phyloP scores from a whole-genome alignment of 2,888 invertebrate species.

The Chymomyza fuscimana region DNA sequence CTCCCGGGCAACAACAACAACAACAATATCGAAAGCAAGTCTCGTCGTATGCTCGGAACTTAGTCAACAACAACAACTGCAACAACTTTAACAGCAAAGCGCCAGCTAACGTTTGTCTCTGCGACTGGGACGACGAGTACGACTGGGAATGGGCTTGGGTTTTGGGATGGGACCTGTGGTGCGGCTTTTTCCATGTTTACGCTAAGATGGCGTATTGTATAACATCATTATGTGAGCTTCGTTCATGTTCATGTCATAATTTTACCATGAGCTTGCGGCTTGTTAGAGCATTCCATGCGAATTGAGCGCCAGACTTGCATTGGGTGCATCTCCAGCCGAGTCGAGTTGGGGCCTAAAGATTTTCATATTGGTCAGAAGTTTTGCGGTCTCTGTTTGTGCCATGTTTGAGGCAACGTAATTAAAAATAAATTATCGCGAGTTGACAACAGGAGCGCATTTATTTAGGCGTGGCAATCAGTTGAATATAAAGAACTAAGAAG shows the following conservation, averaged over 20 bases:
- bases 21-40: slow-evolving; percentile 62
- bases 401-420: slow-evolving; percentile 70
- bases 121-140: slow-evolving; percentile 8
- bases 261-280: slow-evolving; percentile 54
- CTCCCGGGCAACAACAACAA: slow-evolving; percentile 64
- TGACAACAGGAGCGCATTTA: slow-evolving; percentile 44
- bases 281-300: slow-evolving; percentile 37
- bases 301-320: slow-evolving; percentile 1
- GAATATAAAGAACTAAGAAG: not conserved
- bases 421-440: slow-evolving; percentile 74
- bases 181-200: slow-evolving; percentile 70
- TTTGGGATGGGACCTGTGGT: slow-evolving; percentile 27
- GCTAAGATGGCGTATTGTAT: slow-evolving; percentile 78
- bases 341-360: slow-evolving; percentile 2
- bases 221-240: slow-evolving; percentile 78
- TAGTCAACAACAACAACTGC: slow-evolving; percentile 16
- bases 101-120: slow-evolving; percentile 39
- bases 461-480: not conserved
- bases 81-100: slow-evolving; percentile 30
- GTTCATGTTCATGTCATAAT: slow-evolving; percentile 79
- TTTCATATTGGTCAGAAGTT: slow-evolving; percentile 47
- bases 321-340: slow-evolving; percentile 23
- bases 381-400: slow-evolving; percentile 65
- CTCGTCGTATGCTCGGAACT: not conserved
- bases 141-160: not conserved